A percentile compares a stretch with the other conserved stretches of the same genome.
phyloP scores from a whole-genome alignment of 2,797 vertebrate species.

The Fundulus diaphanus region DNA sequence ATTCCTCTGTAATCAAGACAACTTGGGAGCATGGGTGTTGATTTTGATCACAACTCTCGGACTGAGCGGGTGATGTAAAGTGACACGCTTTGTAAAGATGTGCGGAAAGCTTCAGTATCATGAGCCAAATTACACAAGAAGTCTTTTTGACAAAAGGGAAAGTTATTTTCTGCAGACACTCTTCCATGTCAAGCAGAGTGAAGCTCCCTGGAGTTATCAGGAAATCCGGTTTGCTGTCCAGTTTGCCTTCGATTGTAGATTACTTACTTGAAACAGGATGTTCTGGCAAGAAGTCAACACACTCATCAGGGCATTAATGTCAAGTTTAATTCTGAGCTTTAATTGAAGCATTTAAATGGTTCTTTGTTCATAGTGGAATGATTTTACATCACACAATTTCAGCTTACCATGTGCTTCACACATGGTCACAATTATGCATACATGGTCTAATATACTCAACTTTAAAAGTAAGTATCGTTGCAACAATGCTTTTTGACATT shows the following conservation, averaged over 20 bases:
- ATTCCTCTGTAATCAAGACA: constrained; percentile 20
- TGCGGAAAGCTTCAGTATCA: constrained; percentile 9
- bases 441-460: neutral
- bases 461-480: neutral
- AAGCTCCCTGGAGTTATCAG: constrained; percentile 32
- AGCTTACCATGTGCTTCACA: neutral
- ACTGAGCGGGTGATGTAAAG: constrained; percentile 14
- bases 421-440: neutral
- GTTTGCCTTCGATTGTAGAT: constrained; percentile 1
- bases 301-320: neutral
- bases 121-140: constrained; percentile 7
- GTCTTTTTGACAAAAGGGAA: constrained; percentile 13
- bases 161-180: constrained; percentile 19
- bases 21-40: constrained; percentile 39
- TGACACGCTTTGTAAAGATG: constrained; percentile 21
- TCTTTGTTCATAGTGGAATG: neutral
- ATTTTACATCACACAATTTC: neutral
- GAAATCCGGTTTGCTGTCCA: neutral
- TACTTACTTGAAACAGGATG: neutral
- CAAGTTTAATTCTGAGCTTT: neutral
- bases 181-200: constrained; percentile 13
- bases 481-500: neutral
- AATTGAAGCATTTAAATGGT: neutral
- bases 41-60: constrained; percentile 24
- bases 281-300: neutral